Evolutionary conservation across 2,113 vertebrate species (phyloP), one percentile per base, ranked within the genome.

Genomic region (Chionomys nivalis): DNA sequence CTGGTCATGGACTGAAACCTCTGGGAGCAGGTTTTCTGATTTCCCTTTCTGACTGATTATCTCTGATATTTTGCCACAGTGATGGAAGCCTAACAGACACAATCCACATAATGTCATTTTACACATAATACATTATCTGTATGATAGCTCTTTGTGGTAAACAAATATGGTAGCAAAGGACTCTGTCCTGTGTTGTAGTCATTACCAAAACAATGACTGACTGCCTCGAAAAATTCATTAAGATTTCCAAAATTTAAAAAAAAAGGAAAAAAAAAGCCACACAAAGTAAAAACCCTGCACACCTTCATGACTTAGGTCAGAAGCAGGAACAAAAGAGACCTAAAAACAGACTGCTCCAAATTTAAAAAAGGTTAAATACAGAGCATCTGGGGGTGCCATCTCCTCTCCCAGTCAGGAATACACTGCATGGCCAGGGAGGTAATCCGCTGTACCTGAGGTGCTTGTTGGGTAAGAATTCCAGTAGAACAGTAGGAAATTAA

Each of bases 131-230:
- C 9, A 42, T 28, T n/a, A 91, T 23, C 44, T 87, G 16, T 47
- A 21, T 65, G 26, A 36, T 52, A 88, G 49, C 52, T 94, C 89
- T 83, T 81, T 66, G 61, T 36, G 77, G 75, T n/a, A 86, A 85
- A 75, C 66, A 93, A 47, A 90, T 95, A 77, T 94, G 88, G 93
- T 92, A 94, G 88, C 96, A 94, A 89, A 36, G 88, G 28, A 95
- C 87, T 89, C 61, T 90, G 92, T 88, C 79, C 66, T 85, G 28
- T 7, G 33, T 76, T 13, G 85, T 76, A 88, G 87, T 68, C 28
- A 81, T 95, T 95, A 94, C 79, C 49, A 92, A 95, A 81, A 79
- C 83, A 89, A 21, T 26, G 36, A 23, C 61, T 90, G 49, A n/a
- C n/a, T n/a, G 83, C 49, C 23, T 78, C 66, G 77, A 96, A 81